Evolutionary conservation across 2,797 vertebrate genomes (phyloP), one percentile per base, ranked within the genome.

Genomic region (Sebastes taczanowskii): DNA sequence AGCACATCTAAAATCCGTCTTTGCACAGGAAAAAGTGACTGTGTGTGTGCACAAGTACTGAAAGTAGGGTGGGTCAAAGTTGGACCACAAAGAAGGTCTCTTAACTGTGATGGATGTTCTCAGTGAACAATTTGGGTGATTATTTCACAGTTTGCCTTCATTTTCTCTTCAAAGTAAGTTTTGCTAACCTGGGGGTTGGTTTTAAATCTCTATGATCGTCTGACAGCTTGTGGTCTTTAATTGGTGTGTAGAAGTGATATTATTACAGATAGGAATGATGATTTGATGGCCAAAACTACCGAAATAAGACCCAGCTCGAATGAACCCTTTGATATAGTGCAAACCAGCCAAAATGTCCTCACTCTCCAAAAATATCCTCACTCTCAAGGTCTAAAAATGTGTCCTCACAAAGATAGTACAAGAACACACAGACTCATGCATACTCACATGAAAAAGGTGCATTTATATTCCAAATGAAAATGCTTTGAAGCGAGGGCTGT

Each of bases 101-200:
- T 35, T 67, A 74, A 71, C 69, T 63, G 64, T 84, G 85, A 84
- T 83, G 61, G 80, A 85, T 85, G 78, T 79, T 55, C 60, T 27
- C 77, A 63, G 71, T 0, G 35, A 65, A 65, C 74, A 78, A 79
- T 79, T 86, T 85, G 25, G 62, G 72, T 64, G 27, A 85, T 89
- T 78, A 84, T 78, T 80, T 86, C 69, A 74, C 82, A 77, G 86
- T 89, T 90, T 82, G 46, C 76, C 74, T 81, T 75, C 6, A 80
- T 81, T 85, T 81, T n/a, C 55, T 67, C 75, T 86, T 88, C 86
- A 90, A 87, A 87, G 83, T 65, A 53, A 69, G 77, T 84, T 86
- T 78, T 65, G 55, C 68, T 82, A 80, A 89, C 89, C 82, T 62
- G 42, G 13, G 34, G 78, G 62, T 84, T 20, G 16, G 63, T 77